Evolutionary conservation across 2,797 vertebrate species (phyloP).

Genomic region (Triplophysa bombifrons): DNA sequence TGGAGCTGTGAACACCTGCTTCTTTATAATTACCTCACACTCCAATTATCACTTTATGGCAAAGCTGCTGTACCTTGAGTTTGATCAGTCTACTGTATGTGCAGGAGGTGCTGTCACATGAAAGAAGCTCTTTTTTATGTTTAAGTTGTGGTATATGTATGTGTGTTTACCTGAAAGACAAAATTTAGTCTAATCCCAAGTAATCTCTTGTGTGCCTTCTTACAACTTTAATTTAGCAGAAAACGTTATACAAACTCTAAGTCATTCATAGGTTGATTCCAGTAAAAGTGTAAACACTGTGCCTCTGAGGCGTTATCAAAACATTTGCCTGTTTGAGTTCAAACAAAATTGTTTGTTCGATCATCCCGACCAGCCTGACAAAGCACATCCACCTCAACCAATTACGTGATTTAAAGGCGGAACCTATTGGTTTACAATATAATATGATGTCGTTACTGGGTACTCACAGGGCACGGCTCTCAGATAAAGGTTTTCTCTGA

Average conservation of each 20-base stretch:
- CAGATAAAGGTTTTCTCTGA: conserved; percentile 82
- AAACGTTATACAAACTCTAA: background rate
- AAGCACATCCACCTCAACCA: background rate
- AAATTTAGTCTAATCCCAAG: background rate
- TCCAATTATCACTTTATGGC: conserved; percentile 51
- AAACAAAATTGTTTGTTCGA: background rate
- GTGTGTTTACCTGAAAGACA: background rate
- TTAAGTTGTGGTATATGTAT: background rate
- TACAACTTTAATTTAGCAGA: background rate
- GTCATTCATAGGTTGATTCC: background rate
- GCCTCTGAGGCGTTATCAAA: background rate
- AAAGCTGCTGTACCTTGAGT: conserved; percentile 24
- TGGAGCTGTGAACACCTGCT: conserved; percentile 49
- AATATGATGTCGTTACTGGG: background rate
- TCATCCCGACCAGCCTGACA: background rate
- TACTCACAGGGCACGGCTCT: conserved; percentile 78
- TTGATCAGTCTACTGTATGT: conserved; percentile 8
- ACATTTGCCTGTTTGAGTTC: background rate
- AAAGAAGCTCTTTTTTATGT: background rate
- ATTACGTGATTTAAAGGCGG: background rate
- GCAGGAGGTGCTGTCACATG: conserved; percentile 4
- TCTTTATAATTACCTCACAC: conserved; percentile 48
- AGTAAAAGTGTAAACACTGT: background rate
- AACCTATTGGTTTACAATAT: background rate
- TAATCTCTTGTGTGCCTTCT: background rate